Percentiles rank a stretch among this genome's conserved stretches.
These are phyloP conservation scores for Chunga burmeisteri DNA, from an alignment of 2,113 vertebrate species.

Conservation along the genomic window DNA sequence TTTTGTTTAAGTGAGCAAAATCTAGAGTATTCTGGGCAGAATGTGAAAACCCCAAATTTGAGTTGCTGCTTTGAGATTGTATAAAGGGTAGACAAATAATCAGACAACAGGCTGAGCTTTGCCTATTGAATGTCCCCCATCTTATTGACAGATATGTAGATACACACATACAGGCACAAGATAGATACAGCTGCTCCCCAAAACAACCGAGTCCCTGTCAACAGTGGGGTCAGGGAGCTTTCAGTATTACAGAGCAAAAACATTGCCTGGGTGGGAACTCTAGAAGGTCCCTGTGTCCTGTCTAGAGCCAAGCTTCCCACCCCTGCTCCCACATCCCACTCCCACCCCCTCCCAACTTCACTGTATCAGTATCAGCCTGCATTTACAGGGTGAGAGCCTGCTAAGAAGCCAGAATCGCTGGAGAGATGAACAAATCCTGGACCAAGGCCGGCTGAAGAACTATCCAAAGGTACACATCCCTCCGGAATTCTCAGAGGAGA, in stretches of 20 bases:
- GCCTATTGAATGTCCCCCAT: rapidly evolving
- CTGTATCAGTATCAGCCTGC: neutral
- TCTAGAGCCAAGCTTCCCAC: neutral
- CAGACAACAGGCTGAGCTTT: neutral
- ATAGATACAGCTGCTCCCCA: neutral
- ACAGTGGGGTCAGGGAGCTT: rapidly evolving
- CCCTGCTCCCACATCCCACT: neutral
- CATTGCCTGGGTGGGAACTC: neutral
- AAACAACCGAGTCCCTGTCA: neutral
- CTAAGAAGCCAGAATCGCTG: neutral
- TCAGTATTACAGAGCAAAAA: neutral
- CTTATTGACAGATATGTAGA: rapidly evolving
- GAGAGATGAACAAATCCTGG: neutral
- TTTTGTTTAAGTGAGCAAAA: neutral
- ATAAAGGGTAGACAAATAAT: neutral
- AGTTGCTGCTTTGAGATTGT: neutral
- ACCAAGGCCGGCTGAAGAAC: neutral
- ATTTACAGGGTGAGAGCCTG: neutral
- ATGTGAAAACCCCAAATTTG: neutral
- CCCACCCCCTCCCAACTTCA: neutral
- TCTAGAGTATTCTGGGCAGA: neutral
- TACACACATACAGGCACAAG: neutral
- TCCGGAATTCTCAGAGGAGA: neutral
- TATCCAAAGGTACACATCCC: neutral
- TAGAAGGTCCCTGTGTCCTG: rapidly evolving